Base-by-base conservation (phyloP, 2,113 vertebrate species). In the Gila orcuttii region DNA sequence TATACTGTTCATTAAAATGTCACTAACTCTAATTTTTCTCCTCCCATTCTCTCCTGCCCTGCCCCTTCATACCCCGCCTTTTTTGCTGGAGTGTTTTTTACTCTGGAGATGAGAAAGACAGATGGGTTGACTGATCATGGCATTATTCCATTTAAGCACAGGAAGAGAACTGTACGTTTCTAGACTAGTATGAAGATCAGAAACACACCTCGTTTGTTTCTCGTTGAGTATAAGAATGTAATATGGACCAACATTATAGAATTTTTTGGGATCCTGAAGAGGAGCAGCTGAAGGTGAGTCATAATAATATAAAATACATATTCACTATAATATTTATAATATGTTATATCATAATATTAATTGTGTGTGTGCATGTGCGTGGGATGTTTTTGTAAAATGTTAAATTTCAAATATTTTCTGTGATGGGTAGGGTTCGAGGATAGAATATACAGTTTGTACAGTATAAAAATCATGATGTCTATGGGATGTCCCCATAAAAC, bases 241-340 rank as follows among this genome's bases (percentile, higher is more conserved):
- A 57, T 42, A 45, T 39, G 71, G 33, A 68, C 52, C 42, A 80
- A 15, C 17, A 8, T 47, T 60, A 6, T 23, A 9, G 42, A 68
- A 2, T 45, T 25, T 69, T 23, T 7, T 0, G 5, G 42, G 25
- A 77, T 71, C 42, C 28, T 86, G 23, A 85, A 82, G 68, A 76
- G 62, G 45, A 84, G 5, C 57, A 33, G 28, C 71, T 50, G 31
- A 76, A 52, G 73, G 83, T 85, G 28, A 77, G 83, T 66, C 45
- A 31, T 23, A 23, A 68, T 31, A 31, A 8, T 69, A 36, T 69
- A 4, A 69, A 69, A 69, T 23, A 69, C 31, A 17, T 4, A 10
- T 69, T 69, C 3, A 21, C 33, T 39, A 21, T 11, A 23, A 17
- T 69, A 69, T 69, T 9, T 69, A 4, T 33, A 17, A 17, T 17